These are phyloP conservation scores for Volucella bombylans DNA, from an alignment of 2,888 invertebrate genomes.

Conservation along the genomic window DNA sequence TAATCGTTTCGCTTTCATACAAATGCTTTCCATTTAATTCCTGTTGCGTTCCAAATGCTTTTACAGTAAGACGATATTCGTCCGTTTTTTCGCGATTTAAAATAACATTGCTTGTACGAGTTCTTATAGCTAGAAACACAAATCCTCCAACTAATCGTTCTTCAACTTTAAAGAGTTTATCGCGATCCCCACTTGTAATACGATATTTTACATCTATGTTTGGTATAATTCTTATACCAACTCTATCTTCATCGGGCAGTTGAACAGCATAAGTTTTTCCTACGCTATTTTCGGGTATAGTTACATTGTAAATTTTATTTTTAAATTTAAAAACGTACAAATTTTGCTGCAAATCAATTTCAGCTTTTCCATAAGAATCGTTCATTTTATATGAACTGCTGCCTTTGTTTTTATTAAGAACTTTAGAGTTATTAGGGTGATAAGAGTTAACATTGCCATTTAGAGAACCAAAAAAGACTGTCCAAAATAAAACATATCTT, in stretches of 20 bases:
- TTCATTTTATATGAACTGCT: conserved; percentile 9
- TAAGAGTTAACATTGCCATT: conserved; percentile 62
- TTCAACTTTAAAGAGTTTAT: conserved; percentile 96
- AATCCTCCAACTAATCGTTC: conserved; percentile 95
- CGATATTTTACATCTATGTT: conserved; percentile 89
- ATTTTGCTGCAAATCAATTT: conserved; percentile 61
- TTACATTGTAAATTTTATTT: conserved; percentile 90
- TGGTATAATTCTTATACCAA: conserved; percentile 88
- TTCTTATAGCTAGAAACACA: conserved; percentile 94
- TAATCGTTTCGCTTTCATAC: conserved; percentile 88
- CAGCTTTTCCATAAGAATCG: conserved; percentile 4
- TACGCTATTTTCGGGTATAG: conserved; percentile 95
- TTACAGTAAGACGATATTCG: conserved; percentile 90
- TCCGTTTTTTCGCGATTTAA: conserved; percentile 96
- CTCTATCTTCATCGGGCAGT: conserved; percentile 87
- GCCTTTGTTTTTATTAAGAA: conserved; percentile 44
- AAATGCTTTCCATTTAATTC: conserved; percentile 85
- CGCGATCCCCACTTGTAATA: conserved; percentile 93
- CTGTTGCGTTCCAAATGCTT: conserved; percentile 86
- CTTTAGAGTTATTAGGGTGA: conserved; percentile 56
- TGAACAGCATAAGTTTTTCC: conserved; percentile 92
- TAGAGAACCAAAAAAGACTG: conserved; percentile 72
- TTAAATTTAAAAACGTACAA: conserved; percentile 86
- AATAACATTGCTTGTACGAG: conserved; percentile 93
- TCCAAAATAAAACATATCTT: conserved; percentile 74